Conservation (phyloP, 2,797 vertebrate species). For the Acanthiza pusilla region DNA sequence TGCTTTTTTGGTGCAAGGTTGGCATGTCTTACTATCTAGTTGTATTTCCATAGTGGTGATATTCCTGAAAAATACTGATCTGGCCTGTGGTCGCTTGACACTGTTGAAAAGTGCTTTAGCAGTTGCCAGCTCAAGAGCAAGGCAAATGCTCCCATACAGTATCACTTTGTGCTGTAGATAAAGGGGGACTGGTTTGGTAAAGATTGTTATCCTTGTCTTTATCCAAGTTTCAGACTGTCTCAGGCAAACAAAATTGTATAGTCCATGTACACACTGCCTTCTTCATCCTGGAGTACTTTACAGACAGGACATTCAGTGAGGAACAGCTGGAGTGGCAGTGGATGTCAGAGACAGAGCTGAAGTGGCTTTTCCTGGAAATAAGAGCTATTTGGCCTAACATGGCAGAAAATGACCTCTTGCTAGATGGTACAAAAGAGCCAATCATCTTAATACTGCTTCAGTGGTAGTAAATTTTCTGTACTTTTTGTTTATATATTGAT, state of each 20-base stretch:
- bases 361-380: not conserved
- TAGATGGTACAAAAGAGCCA: not conserved
- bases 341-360: not conserved
- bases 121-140: not conserved
- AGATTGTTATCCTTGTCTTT: not conserved
- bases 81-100: not conserved
- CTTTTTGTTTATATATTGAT: not conserved
- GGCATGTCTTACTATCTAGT: not conserved
- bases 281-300: not conserved
- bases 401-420: not conserved
- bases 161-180: not conserved
- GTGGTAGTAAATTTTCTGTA: not conserved
- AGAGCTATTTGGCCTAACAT: not conserved
- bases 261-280: not conserved
- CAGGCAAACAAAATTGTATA: not conserved
- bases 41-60: not conserved
- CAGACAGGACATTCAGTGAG: not conserved
- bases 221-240: not conserved
- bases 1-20: not conserved
- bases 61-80: not conserved
- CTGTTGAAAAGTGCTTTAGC: not conserved
- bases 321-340: not conserved
- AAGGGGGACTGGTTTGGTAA: not conserved
- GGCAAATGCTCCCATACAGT: not conserved
- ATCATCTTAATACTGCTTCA: not conserved